Evolutionary conservation across 2,888 invertebrate species (phyloP), one percentile per base, ranked within the genome.

Genomic region (Mechanitis messenoides): DNA sequence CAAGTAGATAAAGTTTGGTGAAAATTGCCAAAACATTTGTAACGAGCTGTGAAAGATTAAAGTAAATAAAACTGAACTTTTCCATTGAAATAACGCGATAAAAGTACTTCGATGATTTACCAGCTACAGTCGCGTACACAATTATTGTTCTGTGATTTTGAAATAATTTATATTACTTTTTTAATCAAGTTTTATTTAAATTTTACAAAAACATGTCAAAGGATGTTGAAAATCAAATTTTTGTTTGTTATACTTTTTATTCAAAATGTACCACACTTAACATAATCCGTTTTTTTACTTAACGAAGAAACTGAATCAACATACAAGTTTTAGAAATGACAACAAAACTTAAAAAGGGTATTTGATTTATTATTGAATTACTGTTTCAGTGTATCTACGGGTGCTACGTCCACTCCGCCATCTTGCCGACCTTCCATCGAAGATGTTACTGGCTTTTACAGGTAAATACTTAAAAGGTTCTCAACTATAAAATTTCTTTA

Each of bases 361-460:
- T 60, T 53, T 62, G 55, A 61, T 65, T 60, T 55, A 50, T 63
- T 53, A 56, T 53, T 47, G 31, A 20, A 20, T 20, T 20, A 20
- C 20, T 53, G 46, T 69, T 68, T 56, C 91, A 98, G 95, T 97
- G 97, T 85, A 98, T 99, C 83, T 98, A 98, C 88, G 99, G 98
- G 62, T 98, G 98, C 84, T 99, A 99, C 91, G 98, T 98, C 69
- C 99, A 99, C 91, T 99, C 99, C 62, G 98, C 99, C 68, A 97
- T 99, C 79, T 91, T 99, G 77, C 98, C 98, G 64, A 98, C 98
- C 69, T 99, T 99, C 92, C 99, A 99, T 90, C 93, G 99, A 78
- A 92, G 99, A 80, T 98, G 98, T 89, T 99, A 99, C 91, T 98
- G 98, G 98, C 93, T 99, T 65, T 92, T 98, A 73, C 96, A 97